phyloP scores from a whole-genome alignment of 2,113 vertebrate species.

The Petroica traversi region DNA sequence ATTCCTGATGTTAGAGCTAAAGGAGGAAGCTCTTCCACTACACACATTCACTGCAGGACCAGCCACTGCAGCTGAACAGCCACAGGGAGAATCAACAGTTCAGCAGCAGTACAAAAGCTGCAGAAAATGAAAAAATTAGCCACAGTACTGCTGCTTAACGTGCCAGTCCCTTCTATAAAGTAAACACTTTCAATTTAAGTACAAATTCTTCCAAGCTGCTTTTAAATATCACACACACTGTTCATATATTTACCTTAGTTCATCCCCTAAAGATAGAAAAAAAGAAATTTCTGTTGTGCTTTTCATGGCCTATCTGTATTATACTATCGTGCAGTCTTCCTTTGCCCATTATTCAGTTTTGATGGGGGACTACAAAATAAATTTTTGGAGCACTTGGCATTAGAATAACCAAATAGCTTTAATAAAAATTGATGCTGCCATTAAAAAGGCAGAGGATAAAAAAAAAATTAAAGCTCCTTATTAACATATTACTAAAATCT shows the following conservation, averaged over 20 bases:
- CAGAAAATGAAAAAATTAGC: not conserved
- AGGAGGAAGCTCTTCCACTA: not conserved
- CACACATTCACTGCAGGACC: rapidly evolving
- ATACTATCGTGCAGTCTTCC: not conserved
- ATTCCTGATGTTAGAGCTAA: not conserved
- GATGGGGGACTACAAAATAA: not conserved
- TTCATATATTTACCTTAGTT: not conserved
- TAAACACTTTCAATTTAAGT: not conserved
- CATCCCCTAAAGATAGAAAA: not conserved
- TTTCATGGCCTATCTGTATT: constrained; percentile 10
- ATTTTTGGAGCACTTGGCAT: constrained; percentile 4
- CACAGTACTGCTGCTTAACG: not conserved
- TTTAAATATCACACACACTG: not conserved
- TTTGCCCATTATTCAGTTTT: not conserved
- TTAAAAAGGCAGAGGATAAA: constrained; percentile 61
- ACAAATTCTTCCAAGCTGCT: not conserved
- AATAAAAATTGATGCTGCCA: constrained; percentile 62
- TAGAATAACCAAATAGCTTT: constrained; percentile 44
- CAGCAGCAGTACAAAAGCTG: not conserved
- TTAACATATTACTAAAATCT: constrained; percentile 56
- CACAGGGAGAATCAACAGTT: not conserved
- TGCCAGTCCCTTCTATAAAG: not conserved
- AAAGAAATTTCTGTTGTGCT: constrained; percentile 50
- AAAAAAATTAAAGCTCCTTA: constrained; percentile 51
- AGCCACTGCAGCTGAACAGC: not conserved